Conservation (phyloP, 2,113 vertebrate species). For the Triplophysa dalaica region DNA sequence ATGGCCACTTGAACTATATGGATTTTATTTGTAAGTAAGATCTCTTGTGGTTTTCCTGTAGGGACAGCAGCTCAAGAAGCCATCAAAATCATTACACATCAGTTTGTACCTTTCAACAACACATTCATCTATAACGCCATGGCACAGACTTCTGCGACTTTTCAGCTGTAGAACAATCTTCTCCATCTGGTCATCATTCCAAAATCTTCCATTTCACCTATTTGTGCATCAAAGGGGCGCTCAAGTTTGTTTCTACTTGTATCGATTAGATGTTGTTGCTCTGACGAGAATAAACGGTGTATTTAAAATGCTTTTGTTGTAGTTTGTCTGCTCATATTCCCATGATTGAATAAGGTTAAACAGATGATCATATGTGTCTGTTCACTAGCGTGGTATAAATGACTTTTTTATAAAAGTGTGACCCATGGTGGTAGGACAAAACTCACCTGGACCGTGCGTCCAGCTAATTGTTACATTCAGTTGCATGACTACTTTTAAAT, state of each 20-base stretch:
- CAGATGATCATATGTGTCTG: background rate
- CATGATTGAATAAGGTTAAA: background rate
- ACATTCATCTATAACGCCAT: constrained; percentile 97
- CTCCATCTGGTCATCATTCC: background rate
- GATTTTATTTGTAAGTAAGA: background rate
- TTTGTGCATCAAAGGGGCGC: background rate
- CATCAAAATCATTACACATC: constrained; percentile 96
- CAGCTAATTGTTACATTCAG: background rate
- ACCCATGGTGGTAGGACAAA: background rate
- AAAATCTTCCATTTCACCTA: background rate
- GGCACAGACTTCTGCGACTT: constrained; percentile 93
- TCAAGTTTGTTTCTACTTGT: constrained; percentile 7
- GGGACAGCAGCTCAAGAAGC: constrained; percentile 95
- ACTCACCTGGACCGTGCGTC: background rate
- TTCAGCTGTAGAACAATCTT: constrained; percentile 75
- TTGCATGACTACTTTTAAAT: background rate
- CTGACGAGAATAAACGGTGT: constrained; percentile 1
- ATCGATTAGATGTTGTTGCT: background rate
- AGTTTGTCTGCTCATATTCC: background rate
- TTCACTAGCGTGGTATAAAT: background rate
- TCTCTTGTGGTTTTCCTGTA: constrained; percentile 63
- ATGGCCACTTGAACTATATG: background rate
- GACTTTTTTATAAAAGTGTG: too few species aligned
- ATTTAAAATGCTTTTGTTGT: constrained; percentile 1
- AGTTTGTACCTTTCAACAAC: constrained; percentile 98